A percentile compares a stretch with the other conserved stretches of the same genome.
These are phyloP conservation scores for Ictalurus furcatus DNA, from an alignment of 2,113 vertebrate species.

Conservation along the genomic window DNA sequence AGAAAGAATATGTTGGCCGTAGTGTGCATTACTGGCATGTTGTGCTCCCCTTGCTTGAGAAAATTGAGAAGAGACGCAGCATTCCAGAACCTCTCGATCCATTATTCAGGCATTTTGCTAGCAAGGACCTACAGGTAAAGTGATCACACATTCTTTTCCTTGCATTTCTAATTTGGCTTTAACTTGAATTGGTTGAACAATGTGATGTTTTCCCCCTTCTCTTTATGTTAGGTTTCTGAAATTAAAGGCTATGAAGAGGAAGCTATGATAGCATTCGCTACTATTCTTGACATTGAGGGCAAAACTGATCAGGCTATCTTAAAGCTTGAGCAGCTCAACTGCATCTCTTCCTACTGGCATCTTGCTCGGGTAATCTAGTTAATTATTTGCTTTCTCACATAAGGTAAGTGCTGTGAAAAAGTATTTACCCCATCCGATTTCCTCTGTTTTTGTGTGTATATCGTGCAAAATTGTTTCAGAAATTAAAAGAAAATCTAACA, in stretches of 20 bases:
- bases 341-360: slow-evolving; percentile 87
- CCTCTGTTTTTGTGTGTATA: too few species aligned
- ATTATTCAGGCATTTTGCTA: slow-evolving; percentile 90
- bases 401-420: background rate
- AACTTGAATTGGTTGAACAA: background rate
- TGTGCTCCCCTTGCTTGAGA: slow-evolving; percentile 83
- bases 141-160: background rate
- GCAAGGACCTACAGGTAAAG: slow-evolving; percentile 87
- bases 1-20: slow-evolving; percentile 90
- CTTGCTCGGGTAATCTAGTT: slow-evolving; percentile 81
- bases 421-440: too few species aligned
- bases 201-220: background rate
- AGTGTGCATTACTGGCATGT: slow-evolving; percentile 95
- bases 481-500: too few species aligned
- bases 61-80: slow-evolving; percentile 80
- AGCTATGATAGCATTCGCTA: slow-evolving; percentile 81
- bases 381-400: background rate
- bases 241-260: slow-evolving; percentile 84
- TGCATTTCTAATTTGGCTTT: background rate
- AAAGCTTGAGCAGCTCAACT: slow-evolving; percentile 87
- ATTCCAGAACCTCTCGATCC: slow-evolving; percentile 92
- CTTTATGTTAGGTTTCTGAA: slow-evolving; percentile 73
- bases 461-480: too few species aligned
- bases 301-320: slow-evolving; percentile 87
- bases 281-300: slow-evolving; percentile 88